Evolutionary conservation across 37 sponge, comb jelly and placozoan species (phyloP), one percentile per base, ranked within the genome.

Genomic region (Aplysina aerophoba): DNA sequence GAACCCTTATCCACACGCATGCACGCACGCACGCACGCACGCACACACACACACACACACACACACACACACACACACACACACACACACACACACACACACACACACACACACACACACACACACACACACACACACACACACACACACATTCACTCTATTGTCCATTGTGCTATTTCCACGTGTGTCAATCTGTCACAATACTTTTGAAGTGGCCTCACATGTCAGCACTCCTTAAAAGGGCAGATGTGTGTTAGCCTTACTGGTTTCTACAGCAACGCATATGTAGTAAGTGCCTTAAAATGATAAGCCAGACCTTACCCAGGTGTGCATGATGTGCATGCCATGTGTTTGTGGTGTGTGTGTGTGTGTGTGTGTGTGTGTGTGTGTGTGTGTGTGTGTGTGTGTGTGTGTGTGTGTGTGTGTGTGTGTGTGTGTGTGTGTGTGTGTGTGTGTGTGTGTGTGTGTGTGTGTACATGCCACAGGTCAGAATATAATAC

Each of bases 371-470:
- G 41, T 83, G 84, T 83, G 69, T 83, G 71, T 64, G 69, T 66
- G 19, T 83, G 69, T 30, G 50, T 83, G 84, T 66, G 65, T 83
- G 71, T 24, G 71, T 31, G 84, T 64, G 68, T 81, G 61, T 81
- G 61, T 58, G 60, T 58, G 61, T 25, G 82, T 81, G 82, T 81
- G 82, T 24, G 60, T 81, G 82, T 56, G 59, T 81, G 82, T 59
- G 59, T 81, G 61, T 81, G 61, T 58, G 60, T 58, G 61, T 25
- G 82, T 81, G 82, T 81, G 82, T 24, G 60, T 81, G 82, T 56
- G 59, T 81, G 82, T 59, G 82, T 81, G 82, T 59, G 59, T 56
- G 61, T 81, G 59, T 81, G 62, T 59, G 62, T 81, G 62, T 59
- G 59, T 27, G 62, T 81, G 59, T 59, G 59, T 81, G 82, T 81